Base-by-base conservation (phyloP, 2,113 vertebrate genomes). In the Etia nguti region DNA sequence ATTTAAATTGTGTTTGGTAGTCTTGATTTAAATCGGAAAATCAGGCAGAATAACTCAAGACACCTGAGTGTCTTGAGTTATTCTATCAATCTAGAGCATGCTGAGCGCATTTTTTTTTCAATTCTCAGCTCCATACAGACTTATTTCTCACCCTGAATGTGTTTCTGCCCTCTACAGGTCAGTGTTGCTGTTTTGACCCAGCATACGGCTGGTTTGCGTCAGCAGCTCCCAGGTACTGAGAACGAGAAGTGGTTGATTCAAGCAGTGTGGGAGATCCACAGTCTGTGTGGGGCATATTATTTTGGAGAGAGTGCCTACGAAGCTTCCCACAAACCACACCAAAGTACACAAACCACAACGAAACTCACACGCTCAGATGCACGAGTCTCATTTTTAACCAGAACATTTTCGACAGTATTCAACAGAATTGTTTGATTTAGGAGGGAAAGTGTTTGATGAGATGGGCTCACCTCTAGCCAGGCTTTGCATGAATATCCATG, bases 281-380 rank as follows among this genome's bases (percentile, higher is more conserved):
- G 82, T 85, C 86, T 68, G 50, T 48, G 56, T 59, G 34, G 81
- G 81, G 56, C 24, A 26, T 62, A 73, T 73, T 26, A 10, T n/a
- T 84, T 90, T 80, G 85, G 73, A 93, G 84, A 90, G 89, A 91
- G 92, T 94, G 94, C 93, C 94, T 93, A 88, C 6, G 84, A 85
- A 81, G 54, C 65, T 82, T 79, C 75, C 26, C 6, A 10, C 46
- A 29, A 80, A 62, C 20, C 80, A 79, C 77, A 65, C 18, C 22
- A 5, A 77, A 36, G 6, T 54, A 82, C 65, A 38, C 62, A 55
- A 31, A 88, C 68, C 77, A 10, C 50, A 81, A 52, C 7, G 26
- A 77, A 77, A 6, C 73, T 52, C 73, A 52, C 26, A 34, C 18
- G 24, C 46, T 34, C 16, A 20, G 26, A 52, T 52, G 43, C 70